Evolutionary conservation across 2,888 invertebrate species (phyloP), one percentile per base, ranked within the genome.

Genomic region (Corythucha ciliata): DNA sequence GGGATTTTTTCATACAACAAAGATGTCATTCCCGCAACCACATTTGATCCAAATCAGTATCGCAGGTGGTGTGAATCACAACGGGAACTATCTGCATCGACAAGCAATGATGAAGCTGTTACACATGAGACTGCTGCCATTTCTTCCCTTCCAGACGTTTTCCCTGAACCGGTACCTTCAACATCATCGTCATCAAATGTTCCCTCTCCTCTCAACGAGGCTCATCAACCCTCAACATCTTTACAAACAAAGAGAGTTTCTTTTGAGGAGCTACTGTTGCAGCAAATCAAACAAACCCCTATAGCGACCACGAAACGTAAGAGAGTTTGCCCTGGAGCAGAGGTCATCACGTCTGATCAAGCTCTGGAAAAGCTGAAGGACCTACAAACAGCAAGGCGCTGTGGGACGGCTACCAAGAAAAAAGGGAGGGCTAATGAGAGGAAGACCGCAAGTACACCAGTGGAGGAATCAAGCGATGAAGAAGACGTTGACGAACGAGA

Each of bases 1-100:
- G 63, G 62, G 34, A 62, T 63, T 21, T 59, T 58, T 54, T 60
- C 63, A 20, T 45, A 59, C 12, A 58, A 62, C 49, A 39, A 27
- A 40, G 45, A 54, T 32, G 50, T 57, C 26, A 52, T 58, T 29
- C 49, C 56, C 27, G 45, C 47, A 50, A 26, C 34, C 34, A 53
- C 44, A 14, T 55, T 34, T 40, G 52, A 51, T 27, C 54, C 51
- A 42, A 16, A 4, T 14, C 26, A 12, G 37, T 37, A 37, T 16
- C 37, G n/a, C n/a, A 6, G n/a, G 37, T 37, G 12, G 12, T 37
- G n/a, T 14, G 16, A 16, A 14, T 18, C 16, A 4, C 6, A 39
- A 39, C 3, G 14, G 3, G 36, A 36, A 36, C 14, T 36, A n/a
- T n/a, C 36, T 36, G n/a, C 36, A 14, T 36, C 36, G 36, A 18